Conservation (phyloP, 2,888 invertebrate genomes). For the Trichopoda pennipes region DNA sequence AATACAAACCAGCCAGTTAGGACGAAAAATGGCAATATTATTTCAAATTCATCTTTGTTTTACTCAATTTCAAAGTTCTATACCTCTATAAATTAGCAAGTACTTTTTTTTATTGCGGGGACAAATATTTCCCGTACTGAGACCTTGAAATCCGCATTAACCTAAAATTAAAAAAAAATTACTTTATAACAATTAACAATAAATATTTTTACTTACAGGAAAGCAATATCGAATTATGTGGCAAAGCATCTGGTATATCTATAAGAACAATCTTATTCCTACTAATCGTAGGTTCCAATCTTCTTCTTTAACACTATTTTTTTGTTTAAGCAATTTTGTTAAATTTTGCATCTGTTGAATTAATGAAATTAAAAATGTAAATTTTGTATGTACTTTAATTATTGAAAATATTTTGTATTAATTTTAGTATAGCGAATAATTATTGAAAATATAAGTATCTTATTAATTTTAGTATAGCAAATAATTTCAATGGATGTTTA, state of each 20-base stretch:
- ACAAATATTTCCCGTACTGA: too few species aligned
- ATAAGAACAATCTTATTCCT: constrained; percentile 76
- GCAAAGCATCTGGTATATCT: constrained; percentile 80
- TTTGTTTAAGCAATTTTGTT: constrained; percentile 43
- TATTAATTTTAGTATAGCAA: constrained; percentile 58
- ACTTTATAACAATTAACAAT: neutral
- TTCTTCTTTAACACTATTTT: constrained; percentile 75
- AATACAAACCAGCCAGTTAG: too few species aligned
- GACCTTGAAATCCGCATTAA: too few species aligned
- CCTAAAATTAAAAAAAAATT: too few species aligned
- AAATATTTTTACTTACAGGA: constrained; percentile 80
- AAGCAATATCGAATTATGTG: constrained; percentile 86
- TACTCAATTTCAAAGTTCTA: too few species aligned
- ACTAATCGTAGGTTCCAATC: constrained; percentile 74
- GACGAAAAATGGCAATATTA: too few species aligned
- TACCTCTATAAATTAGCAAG: too few species aligned
- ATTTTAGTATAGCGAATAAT: constrained; percentile 58
- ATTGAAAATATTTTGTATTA: constrained; percentile 40
- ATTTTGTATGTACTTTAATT: constrained; percentile 65
- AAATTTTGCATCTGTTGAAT: constrained; percentile 44
- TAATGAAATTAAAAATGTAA: constrained; percentile 62
- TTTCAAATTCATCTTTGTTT: too few species aligned
- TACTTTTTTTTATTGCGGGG: too few species aligned
- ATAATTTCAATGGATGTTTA: constrained; percentile 55
- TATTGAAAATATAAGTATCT: constrained; percentile 37